These are phyloP conservation scores for Eulacestoma nigropectus DNA, from an alignment of 2,113 vertebrate genomes.

Conservation along the genomic window DNA sequence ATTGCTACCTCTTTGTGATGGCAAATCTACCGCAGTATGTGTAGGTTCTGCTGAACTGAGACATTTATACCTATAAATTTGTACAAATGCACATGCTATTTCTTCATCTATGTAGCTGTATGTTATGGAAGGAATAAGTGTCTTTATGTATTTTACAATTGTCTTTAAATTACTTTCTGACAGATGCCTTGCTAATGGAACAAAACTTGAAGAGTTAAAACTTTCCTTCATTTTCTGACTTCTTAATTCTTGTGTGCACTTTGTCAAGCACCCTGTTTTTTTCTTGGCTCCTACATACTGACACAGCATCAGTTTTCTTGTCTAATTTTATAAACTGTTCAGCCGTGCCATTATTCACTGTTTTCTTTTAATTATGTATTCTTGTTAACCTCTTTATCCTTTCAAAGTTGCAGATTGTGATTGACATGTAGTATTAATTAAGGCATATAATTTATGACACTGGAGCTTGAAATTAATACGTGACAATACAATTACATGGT, in stretches of 20 bases:
- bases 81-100: neutral
- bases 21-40: neutral
- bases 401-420: conserved; percentile 69
- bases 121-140: neutral
- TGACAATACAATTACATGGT: conserved; percentile 76
- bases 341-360: conserved; percentile 59
- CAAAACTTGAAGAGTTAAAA: neutral
- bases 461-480: conserved; percentile 78
- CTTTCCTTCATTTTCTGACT: neutral
- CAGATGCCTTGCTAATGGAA: neutral
- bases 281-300: conserved; percentile 29
- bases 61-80: neutral
- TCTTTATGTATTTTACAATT: neutral
- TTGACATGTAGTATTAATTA: conserved; percentile 75
- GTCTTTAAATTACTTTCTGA: neutral
- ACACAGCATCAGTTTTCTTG: conserved; percentile 58
- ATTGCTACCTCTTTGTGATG: neutral
- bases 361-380: conserved; percentile 74
- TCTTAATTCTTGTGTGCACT: neutral
- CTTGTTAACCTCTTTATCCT: conserved; percentile 73
- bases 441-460: conserved; percentile 77
- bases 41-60: neutral
- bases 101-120: neutral
- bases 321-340: conserved; percentile 72
- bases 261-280: neutral